Evolutionary conservation across 37 sponge, comb jelly and placozoan genomes (phyloP).

Genomic region (Haliclona indistincta): DNA sequence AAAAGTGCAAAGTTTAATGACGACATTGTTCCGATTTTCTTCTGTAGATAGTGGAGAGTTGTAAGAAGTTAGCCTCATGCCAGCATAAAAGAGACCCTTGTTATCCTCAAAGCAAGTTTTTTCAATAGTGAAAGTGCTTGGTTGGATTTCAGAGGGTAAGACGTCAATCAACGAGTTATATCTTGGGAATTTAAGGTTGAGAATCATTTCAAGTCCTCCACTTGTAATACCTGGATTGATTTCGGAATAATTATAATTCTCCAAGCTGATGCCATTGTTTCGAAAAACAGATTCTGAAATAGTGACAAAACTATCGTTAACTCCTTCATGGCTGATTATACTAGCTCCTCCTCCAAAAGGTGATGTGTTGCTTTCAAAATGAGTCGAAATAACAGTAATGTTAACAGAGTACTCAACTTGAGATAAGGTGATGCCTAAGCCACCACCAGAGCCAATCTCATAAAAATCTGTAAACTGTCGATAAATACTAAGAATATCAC

Average conservation of each 20-base stretch:
- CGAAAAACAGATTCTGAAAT: background rate
- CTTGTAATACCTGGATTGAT: too few species aligned
- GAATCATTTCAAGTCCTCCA: background rate
- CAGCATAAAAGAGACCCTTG: background rate
- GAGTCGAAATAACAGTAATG: background rate
- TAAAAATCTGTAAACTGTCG: background rate
- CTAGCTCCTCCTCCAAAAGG: conserved; percentile 8
- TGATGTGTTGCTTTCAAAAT: conserved; percentile 15
- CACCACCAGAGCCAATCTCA: conserved; percentile 38
- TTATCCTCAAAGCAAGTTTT: background rate
- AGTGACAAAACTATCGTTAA: background rate
- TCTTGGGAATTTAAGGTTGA: background rate
- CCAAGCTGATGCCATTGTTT: background rate
- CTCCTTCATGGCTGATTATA: background rate
- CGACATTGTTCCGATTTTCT: background rate
- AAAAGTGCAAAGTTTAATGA: conserved; percentile 18
- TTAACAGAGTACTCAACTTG: conserved; percentile 19
- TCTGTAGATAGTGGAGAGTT: background rate
- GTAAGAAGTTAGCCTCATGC: background rate
- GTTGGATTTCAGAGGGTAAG: background rate
- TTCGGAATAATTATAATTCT: background rate
- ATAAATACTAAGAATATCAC: background rate
- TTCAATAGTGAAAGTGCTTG: background rate
- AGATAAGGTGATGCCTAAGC: conserved; percentile 35
- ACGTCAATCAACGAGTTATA: background rate